Conservation (phyloP, 2,888 invertebrate species). For the Scaptomyza reducta region DNA sequence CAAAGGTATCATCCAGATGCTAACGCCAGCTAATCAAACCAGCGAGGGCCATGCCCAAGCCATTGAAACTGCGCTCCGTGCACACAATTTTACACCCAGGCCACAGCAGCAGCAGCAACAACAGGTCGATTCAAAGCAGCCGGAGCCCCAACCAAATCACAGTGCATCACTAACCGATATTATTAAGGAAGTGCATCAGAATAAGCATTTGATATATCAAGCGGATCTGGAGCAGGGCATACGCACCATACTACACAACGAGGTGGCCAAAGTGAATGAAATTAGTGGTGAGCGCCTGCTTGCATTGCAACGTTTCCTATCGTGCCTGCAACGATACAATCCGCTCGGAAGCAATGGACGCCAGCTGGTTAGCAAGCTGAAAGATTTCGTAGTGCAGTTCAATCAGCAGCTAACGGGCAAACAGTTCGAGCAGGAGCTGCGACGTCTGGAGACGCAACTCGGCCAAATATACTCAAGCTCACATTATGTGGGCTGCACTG, state of each 20-base stretch:
- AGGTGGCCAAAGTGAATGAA: constrained; percentile 89
- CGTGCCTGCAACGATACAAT: constrained; percentile 90
- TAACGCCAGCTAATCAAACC: constrained; percentile 80
- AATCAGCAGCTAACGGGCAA: constrained; percentile 86
- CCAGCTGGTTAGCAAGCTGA: constrained; percentile 87
- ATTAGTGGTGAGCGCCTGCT: constrained; percentile 89
- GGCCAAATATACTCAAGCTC: constrained; percentile 85
- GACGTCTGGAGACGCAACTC: constrained; percentile 86
- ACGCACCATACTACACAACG: constrained; percentile 92
- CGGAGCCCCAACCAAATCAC: neutral
- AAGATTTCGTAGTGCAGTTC: constrained; percentile 85
- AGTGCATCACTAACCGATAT: constrained; percentile 33
- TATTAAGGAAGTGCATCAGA: constrained; percentile 75
- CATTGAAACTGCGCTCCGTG: constrained; percentile 60
- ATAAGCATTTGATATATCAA: constrained; percentile 89
- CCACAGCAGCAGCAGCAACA: constrained; percentile 15
- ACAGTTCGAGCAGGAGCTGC: constrained; percentile 86
- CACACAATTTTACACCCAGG: constrained; percentile 61
- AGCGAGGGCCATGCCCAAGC: constrained; percentile 75
- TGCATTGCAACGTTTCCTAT: constrained; percentile 90
- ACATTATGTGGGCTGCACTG: constrained; percentile 92
- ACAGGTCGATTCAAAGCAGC: neutral
- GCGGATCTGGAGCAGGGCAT: constrained; percentile 95
- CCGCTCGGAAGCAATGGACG: constrained; percentile 90
- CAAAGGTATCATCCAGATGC: constrained; percentile 46